These are phyloP conservation scores for Polymixis lichenea DNA, from an alignment of 2,888 invertebrate species.

Conservation along the genomic window DNA sequence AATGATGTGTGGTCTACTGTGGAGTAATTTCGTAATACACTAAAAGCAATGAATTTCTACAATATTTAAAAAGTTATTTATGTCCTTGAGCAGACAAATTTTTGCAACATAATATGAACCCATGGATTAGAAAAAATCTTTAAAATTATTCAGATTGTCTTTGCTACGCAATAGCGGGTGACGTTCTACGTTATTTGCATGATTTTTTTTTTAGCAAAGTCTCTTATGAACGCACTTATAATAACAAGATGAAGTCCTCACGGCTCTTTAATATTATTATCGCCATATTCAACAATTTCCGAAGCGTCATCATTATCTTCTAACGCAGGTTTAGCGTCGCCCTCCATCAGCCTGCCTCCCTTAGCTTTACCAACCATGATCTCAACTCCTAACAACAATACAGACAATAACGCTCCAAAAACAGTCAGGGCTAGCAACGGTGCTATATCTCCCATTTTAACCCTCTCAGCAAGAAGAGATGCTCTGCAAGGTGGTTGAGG, in stretches of 20 bases:
- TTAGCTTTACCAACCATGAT: conserved; percentile 70
- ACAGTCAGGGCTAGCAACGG: conserved; percentile 73
- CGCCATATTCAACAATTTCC: conserved; percentile 10
- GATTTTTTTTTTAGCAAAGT: neutral
- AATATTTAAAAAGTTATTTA: no score
- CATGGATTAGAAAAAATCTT: no score
- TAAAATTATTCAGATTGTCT: no score
- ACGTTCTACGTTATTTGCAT: neutral
- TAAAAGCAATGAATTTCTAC: no score
- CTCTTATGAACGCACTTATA: no score
- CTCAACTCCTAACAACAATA: conserved; percentile 76
- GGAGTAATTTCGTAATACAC: no score
- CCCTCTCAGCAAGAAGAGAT: conserved; percentile 81
- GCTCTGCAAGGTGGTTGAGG: conserved; percentile 80
- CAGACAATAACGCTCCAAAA: conserved; percentile 73
- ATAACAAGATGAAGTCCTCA: neutral
- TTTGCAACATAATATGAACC: no score
- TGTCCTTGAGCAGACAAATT: no score
- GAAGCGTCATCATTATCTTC: conserved; percentile 7
- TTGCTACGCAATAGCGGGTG: no score
- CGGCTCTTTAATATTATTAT: conserved; percentile 6
- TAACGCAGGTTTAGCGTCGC: conserved; percentile 2
- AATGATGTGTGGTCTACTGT: no score
- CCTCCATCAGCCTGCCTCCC: conserved; percentile 1
- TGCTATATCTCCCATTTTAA: conserved; percentile 80